Base-by-base conservation (phyloP, 2,797 vertebrate genomes). In the Remorina albescens region DNA sequence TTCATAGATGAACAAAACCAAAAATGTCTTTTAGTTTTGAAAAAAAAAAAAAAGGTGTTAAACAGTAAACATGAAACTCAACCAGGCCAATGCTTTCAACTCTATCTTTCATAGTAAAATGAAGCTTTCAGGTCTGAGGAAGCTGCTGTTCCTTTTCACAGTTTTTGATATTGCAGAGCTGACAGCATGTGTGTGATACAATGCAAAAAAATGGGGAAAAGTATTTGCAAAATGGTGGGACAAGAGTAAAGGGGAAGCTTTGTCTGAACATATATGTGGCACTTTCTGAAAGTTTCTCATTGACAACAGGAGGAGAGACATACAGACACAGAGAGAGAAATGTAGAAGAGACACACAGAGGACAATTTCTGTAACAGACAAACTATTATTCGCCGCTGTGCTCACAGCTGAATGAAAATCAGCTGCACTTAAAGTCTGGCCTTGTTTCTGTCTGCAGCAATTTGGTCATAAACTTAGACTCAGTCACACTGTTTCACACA, bases 371-470 rank as follows among this genome's bases (percentile, higher is more conserved):
- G 44, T 16, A n/a, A 32, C 51, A 55, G 62, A 67, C 62, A 4
- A 50, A 21, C 44, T 55, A 6, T 59, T 68, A 56, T 75, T 63
- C 64, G 59, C 36, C n/a, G 3, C 37, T 37, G 19, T 21, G 39
- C 44, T 71, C 36, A 46, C 8, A 67, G 42, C 42, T 71, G 36
- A 81, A 58, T 67, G 47, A 63, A 74, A 60, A 73, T 83, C 66
- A 64, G 75, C 74, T 67, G 67, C 25, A 42, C 56, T 76, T 69
- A 59, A 46, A 25, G 79, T 81, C 58, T 50, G 70, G 9, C 65
- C 78, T 72, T 64, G 64, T 78, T 70, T 77, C 67, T 39, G 58
- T 74, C 57, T 39, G 11, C 55, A 54, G 67, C 69, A 53, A 58
- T 67, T 76, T 51, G 67, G 64, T 80, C 44, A 72, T 61, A 44